Evolutionary conservation across 2,888 invertebrate species (phyloP).

Genomic region (Ypsolopha scabrella): DNA sequence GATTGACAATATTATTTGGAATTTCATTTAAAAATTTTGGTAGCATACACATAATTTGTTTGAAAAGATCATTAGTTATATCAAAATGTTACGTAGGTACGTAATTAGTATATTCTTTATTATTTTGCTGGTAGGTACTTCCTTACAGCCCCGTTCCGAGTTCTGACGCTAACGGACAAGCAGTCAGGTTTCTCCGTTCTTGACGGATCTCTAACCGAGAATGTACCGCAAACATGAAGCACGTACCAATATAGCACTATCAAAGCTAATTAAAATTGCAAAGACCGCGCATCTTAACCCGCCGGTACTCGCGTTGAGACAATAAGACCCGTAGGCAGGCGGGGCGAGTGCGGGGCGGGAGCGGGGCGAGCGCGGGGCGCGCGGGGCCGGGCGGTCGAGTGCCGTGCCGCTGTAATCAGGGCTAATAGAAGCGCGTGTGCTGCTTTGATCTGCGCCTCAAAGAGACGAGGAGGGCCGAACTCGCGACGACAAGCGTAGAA

Average conservation of each 20-base stretch:
- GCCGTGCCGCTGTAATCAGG: constrained; percentile 57
- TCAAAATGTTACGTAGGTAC: no score
- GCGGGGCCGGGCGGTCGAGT: constrained; percentile 21
- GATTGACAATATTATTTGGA: no score
- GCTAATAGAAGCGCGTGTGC: constrained; percentile 67
- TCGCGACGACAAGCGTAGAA: constrained; percentile 21
- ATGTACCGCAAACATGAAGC: not conserved
- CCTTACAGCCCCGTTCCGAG: no score
- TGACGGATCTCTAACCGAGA: no score
- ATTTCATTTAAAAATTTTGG: no score
- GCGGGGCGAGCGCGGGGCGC: constrained; percentile 17
- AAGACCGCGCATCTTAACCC: constrained; percentile 52
- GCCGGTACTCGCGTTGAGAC: not conserved
- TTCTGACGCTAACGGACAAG: no score
- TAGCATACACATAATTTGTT: no score
- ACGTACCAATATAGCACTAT: constrained; percentile 10
- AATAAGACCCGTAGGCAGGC: constrained; percentile 11
- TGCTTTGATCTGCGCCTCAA: constrained; percentile 66
- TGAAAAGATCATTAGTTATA: no score
- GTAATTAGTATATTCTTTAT: no score
- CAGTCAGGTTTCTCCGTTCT: no score
- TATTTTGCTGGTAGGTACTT: no score
- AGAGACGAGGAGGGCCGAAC: constrained; percentile 51
- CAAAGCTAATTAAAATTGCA: constrained; percentile 63
- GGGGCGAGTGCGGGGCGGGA: constrained; percentile 18